Evolutionary conservation across 2,113 vertebrate species (phyloP).

Genomic region (Gymnorhina tibicen): DNA sequence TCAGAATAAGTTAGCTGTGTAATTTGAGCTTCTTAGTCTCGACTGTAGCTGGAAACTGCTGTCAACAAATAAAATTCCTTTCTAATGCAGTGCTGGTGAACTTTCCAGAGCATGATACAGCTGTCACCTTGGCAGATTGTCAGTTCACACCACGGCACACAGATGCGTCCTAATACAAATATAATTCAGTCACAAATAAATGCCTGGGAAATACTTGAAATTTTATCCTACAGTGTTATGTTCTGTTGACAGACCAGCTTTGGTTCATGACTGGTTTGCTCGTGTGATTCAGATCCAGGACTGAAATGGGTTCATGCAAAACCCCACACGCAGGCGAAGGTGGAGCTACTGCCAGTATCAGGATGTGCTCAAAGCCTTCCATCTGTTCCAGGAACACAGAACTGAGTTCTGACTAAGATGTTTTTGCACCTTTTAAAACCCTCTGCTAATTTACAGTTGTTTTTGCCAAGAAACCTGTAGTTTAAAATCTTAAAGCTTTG

Average conservation of each 20-base stretch:
- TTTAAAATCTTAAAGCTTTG: background rate
- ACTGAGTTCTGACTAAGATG: background rate
- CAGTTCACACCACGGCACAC: background rate
- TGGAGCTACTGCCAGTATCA: background rate
- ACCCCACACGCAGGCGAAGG: rapidly evolving
- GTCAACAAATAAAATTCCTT: background rate
- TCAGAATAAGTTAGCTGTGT: background rate
- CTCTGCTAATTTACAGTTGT: background rate
- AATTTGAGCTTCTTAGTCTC: background rate
- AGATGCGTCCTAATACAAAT: background rate
- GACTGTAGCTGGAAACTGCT: background rate
- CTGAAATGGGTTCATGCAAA: background rate
- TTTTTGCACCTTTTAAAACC: background rate
- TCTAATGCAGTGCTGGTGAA: background rate
- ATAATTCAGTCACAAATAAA: background rate
- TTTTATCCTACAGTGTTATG: background rate
- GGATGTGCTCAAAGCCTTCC: background rate
- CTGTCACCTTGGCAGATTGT: background rate
- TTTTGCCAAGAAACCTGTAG: background rate
- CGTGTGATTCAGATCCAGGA: background rate
- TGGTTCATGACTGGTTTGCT: background rate
- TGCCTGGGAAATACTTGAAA: background rate
- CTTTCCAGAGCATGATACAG: background rate
- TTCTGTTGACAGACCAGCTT: background rate
- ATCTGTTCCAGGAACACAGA: background rate